Percentiles rank a stretch among this genome's conserved stretches.
phyloP scores from a whole-genome alignment of 2,113 vertebrate species.

The Pangasianodon gigas region DNA sequence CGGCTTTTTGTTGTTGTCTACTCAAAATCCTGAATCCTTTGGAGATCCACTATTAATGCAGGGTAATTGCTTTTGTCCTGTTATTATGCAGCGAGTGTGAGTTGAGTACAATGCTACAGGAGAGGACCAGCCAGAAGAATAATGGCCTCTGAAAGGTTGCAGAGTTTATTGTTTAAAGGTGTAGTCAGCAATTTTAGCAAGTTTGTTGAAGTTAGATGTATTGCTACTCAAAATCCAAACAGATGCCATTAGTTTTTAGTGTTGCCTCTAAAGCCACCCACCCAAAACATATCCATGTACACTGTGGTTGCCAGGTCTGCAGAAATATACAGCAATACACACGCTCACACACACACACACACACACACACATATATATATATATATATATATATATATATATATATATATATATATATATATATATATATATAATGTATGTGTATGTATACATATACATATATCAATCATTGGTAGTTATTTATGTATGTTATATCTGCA shows the following conservation, averaged over 20 bases:
- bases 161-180: background rate
- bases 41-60: constrained; percentile 28
- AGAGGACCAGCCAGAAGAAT: background rate
- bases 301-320: background rate
- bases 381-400: no score
- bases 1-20: constrained; percentile 26
- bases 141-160: background rate
- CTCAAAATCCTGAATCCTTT: background rate
- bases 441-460: no score
- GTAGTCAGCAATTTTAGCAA: background rate
- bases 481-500: background rate
- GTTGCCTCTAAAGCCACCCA: background rate
- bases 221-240: background rate
- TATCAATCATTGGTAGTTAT: background rate
- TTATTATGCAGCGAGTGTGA: background rate
- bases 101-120: background rate
- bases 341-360: no score
- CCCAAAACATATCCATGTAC: background rate
- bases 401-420: no score
- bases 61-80: constrained; percentile 3
- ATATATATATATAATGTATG: no score
- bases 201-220: background rate
- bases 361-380: no score
- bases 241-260: background rate
- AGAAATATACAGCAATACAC: background rate